phyloP scores from a whole-genome alignment of 1,140 invertebrate genomes.

The Cyphomyrmex costatus region DNA sequence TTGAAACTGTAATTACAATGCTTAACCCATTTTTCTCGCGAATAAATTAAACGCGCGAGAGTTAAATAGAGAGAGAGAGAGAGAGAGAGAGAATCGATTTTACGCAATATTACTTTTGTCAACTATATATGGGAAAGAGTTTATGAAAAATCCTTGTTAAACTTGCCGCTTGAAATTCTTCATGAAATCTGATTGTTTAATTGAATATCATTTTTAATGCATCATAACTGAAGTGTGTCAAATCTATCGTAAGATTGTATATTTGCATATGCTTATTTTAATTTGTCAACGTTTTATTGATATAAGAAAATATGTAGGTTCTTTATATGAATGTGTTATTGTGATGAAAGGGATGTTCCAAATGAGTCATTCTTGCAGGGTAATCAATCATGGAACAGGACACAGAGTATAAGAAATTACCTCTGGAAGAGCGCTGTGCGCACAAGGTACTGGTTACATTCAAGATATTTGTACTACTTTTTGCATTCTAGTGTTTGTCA shows the following conservation, averaged over 20 bases:
- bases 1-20: neutral
- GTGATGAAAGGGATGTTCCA: neutral
- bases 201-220: neutral
- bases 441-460: slow-evolving; percentile 90
- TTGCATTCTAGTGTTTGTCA: neutral
- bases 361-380: slow-evolving; percentile 38
- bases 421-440: slow-evolving; percentile 95
- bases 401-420: slow-evolving; percentile 96
- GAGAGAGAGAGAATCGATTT: neutral
- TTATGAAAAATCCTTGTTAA: neutral
- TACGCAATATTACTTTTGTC: neutral
- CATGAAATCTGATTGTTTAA: slow-evolving; percentile 6
- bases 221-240: neutral
- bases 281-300: neutral
- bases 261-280: neutral
- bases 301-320: neutral
- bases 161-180: neutral
- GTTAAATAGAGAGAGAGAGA: neutral
- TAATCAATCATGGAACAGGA: slow-evolving; percentile 92
- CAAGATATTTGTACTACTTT: slow-evolving; percentile 6
- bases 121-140: neutral
- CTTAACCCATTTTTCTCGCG: neutral
- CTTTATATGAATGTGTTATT: neutral
- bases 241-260: neutral
- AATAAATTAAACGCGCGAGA: neutral